Base-by-base conservation (phyloP, 2,797 vertebrate species). In the Danio albolineatus region DNA sequence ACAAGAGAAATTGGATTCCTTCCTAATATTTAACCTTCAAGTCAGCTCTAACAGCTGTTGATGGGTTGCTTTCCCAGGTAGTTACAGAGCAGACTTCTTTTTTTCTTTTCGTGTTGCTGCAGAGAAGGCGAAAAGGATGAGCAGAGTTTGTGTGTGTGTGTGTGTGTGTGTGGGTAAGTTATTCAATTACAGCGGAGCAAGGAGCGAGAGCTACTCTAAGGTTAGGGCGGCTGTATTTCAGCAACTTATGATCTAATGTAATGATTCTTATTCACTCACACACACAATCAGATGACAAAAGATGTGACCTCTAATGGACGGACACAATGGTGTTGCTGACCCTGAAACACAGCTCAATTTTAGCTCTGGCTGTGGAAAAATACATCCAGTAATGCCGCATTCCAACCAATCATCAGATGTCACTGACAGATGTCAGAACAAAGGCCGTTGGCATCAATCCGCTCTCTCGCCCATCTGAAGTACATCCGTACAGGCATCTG, bases 11-110 rank as follows among this genome's bases (percentile, higher is more conserved):
- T 97, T 96, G 96, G 95, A 97, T 97, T 97, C 95, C 95, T 96
- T 97, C 95, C 96, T 97, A 96, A 98, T 97, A 96, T 97, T 97
- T 97, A 97, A 98, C 96, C 96, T 97, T 97, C 95, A 95, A 96
- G 96, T 97, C 95, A 93, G 95, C 94, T 96, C 94, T 95, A 97
- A 97, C 96, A 96, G 95, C 95, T 96, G 95, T 95, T 96, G 95
- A 96, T 96, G 95, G 95, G 94, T 94, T 95, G 95, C 95, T 96
- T 95, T 95, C 94, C 91, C 94, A 95, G 95, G 95, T 95, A 96
- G 94, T 94, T 95, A 95, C 94, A 95, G 92, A 91, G 69, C 93
- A 91, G 91, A 93, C 92, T 94, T 94, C 93, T 93, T 94, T 94
- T 93, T 92, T 57, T 21, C 65, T 36, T 56, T 80, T 41, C 0